phyloP scores from a whole-genome alignment of 2,113 vertebrate species.

The Verasper variegatus region DNA sequence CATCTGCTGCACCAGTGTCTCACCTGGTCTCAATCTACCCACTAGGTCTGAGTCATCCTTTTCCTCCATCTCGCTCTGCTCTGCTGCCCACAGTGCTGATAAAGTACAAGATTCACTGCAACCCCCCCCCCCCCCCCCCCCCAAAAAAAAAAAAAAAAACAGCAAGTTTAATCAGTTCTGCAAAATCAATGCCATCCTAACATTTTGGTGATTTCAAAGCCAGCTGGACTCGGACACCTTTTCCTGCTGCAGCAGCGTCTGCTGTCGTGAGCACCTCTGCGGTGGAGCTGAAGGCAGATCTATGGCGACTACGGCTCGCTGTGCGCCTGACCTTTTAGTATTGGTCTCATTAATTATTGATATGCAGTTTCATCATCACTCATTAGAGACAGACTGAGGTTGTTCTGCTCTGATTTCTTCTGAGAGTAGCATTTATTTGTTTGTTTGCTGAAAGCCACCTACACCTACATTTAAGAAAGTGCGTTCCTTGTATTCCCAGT shows the following conservation, averaged over 20 bases:
- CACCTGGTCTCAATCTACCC: constrained; percentile 76
- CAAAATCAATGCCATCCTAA: constrained; percentile 58
- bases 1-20: constrained; percentile 69
- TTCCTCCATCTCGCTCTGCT: constrained; percentile 54
- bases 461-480: constrained; percentile 9
- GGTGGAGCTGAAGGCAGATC: constrained; percentile 54
- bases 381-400: constrained; percentile 44
- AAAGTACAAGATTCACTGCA: constrained; percentile 45
- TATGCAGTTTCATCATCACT: constrained; percentile 56
- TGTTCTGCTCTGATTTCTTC: constrained; percentile 22
- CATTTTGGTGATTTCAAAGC: constrained; percentile 54
- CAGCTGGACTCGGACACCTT: constrained; percentile 51
- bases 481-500: not conserved
- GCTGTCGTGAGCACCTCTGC: constrained; percentile 55
- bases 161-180: constrained; percentile 10
- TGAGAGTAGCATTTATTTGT: constrained; percentile 25
- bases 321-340: constrained; percentile 68
- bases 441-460: not conserved
- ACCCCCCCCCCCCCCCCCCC: not conserved
- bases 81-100: constrained; percentile 69
- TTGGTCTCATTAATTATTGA: constrained; percentile 72
- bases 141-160: constrained; percentile 16
- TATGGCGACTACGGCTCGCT: constrained; percentile 35
- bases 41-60: constrained; percentile 72
- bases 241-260: constrained; percentile 38